Evolutionary conservation across 1,140 invertebrate species (phyloP).

Genomic region (Acromyrmex heyeri): DNA sequence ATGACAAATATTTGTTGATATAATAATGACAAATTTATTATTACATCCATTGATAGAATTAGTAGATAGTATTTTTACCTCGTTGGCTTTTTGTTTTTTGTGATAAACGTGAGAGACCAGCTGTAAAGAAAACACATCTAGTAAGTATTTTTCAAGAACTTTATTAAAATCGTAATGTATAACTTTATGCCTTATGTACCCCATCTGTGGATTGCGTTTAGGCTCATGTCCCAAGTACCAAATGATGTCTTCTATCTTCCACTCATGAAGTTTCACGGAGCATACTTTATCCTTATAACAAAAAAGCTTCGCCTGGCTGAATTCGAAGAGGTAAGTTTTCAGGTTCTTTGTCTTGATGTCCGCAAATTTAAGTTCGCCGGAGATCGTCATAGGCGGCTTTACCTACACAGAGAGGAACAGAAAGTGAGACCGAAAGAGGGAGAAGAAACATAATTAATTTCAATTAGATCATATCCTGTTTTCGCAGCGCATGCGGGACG

Average conservation of each 20-base stretch:
- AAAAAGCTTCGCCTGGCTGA: constrained; percentile 92
- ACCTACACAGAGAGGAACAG: constrained; percentile 74
- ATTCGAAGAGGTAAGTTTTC: constrained; percentile 92
- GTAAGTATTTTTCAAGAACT: constrained; percentile 13
- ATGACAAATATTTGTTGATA: not conserved
- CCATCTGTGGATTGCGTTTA: constrained; percentile 92
- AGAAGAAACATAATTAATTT: constrained; percentile 70
- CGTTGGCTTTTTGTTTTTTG: constrained; percentile 89
- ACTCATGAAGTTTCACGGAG: constrained; percentile 89
- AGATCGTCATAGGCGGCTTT: constrained; percentile 88
- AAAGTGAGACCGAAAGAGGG: not conserved
- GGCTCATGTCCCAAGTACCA: constrained; percentile 94
- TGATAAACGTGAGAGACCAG: constrained; percentile 93
- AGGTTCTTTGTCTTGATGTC: constrained; percentile 92
- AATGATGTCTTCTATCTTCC: constrained; percentile 92
- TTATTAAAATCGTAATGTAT: not conserved
- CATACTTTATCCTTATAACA: constrained; percentile 93
- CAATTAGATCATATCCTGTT: constrained; percentile 83
- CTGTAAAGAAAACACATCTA: constrained; percentile 79
- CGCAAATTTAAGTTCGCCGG: constrained; percentile 93
- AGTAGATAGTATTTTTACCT: constrained; percentile 83
- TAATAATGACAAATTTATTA: not conserved
- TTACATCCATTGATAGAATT: constrained; percentile 3
- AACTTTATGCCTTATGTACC: constrained; percentile 80
- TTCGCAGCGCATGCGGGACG: constrained; percentile 59